Base-by-base conservation (phyloP, 2,797 vertebrate genomes). In the Rousettus madagascariensis region DNA sequence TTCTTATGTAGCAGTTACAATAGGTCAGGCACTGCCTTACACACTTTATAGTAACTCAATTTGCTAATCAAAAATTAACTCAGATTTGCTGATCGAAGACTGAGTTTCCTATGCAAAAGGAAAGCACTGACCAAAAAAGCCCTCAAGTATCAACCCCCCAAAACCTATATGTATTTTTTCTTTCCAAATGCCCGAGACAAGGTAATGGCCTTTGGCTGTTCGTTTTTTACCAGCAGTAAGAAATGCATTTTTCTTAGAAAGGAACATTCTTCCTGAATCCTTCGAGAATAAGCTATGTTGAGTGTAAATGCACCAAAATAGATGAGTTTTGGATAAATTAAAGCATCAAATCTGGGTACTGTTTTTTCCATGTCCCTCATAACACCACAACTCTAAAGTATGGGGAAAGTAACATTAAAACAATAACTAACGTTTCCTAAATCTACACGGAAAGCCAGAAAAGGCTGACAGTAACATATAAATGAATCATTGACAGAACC, bases 1-100 rank as follows among this genome's bases (percentile, higher is more conserved):
- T 33, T 72, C 41, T 85, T 63, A 68, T 4, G 36, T 53, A 55
- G 15, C 75, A 65, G 3, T 86, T 57, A 75, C 38, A 24, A 20
- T 30, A 30, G 89, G 10, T 22, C 36, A 84, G 49, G 26, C 15
- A 49, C 8, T 30, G 12, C 49, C 68, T 28, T 66, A 71, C 69
- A 36, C 6, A 65, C 38, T 87, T 86, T 88, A 33, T 71, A 94
- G 51, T 69, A 59, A 59, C 41, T 93, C 53, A 69, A 15, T 75
- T 93, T 94, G 28, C n/a, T 59, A 71, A 79, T 85, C 75, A 91
- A 79, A 51, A 75, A 72, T 65, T 68, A 66, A 69, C 33, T 95
- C 30, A 38, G 15, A 11, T 90, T 93, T 88, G 55, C 59, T 66
- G 41, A 36, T 68, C 26, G 66, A 57, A 94, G n/a, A 79, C 78